These are phyloP conservation scores for Coreoperca whiteheadi DNA, from an alignment of 2,113 vertebrate genomes.

Conservation along the genomic window DNA sequence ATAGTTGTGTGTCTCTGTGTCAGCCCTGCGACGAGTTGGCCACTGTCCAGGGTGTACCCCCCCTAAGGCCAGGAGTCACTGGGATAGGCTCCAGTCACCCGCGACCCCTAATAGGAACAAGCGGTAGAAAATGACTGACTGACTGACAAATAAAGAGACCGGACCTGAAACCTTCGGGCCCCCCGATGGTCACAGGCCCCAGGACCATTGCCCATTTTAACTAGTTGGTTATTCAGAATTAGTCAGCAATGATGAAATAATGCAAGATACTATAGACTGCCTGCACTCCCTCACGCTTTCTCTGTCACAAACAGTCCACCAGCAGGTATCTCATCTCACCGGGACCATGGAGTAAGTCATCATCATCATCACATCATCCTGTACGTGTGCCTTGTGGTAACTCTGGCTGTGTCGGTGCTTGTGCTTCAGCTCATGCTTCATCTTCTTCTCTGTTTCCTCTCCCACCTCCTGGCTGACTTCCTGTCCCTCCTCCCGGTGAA, in stretches of 20 bases:
- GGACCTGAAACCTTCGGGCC: not conserved
- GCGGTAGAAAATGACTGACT: too few relatives aligned
- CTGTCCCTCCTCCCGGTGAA: conserved; percentile 32
- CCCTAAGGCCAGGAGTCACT: too few relatives aligned
- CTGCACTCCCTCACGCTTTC: not conserved
- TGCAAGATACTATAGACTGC: not conserved
- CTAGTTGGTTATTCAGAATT: not conserved
- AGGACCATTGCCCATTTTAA: not conserved
- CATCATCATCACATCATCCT: conserved; percentile 91
- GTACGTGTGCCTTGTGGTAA: conserved; percentile 81
- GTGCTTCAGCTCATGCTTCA: conserved; percentile 75
- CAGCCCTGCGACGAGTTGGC: too few relatives aligned
- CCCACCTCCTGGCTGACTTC: conserved; percentile 71
- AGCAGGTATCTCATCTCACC: conserved; percentile 82
- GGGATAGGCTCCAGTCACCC: too few relatives aligned
- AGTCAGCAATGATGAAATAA: not conserved
- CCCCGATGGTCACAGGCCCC: not conserved
- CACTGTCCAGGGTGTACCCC: too few relatives aligned
- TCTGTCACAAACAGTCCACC: not conserved
- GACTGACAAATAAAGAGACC: too few relatives aligned
- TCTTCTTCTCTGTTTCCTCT: conserved; percentile 78
- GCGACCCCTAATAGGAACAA: too few relatives aligned
- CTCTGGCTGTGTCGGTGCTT: conserved; percentile 67
- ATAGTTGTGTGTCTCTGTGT: too few relatives aligned
- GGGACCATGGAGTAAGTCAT: conserved; percentile 97